These are phyloP conservation scores for Sceloporus tristichus DNA, from an alignment of 2,113 vertebrate genomes.

Conservation along the genomic window DNA sequence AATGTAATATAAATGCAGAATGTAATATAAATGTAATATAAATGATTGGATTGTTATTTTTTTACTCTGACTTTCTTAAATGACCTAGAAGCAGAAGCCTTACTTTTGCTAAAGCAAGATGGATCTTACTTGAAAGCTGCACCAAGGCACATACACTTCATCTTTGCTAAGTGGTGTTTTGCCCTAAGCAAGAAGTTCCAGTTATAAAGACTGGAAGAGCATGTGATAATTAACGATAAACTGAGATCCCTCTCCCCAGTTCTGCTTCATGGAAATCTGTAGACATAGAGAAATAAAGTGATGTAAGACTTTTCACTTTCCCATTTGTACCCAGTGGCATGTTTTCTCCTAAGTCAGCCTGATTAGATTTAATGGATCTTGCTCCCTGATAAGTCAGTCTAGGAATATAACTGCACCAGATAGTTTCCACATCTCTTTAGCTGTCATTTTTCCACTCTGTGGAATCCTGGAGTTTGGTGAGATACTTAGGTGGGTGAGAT, in stretches of 20 bases:
- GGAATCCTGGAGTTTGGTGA: too few species aligned
- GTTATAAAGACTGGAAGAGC: background rate
- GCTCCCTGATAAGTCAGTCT: too few species aligned
- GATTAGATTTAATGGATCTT: background rate
- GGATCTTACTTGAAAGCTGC: background rate
- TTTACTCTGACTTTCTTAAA: constrained; percentile 2
- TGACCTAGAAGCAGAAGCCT: background rate
- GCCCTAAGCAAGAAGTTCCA: background rate
- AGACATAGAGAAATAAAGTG: background rate
- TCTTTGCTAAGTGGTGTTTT: background rate
- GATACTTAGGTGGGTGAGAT: too few species aligned
- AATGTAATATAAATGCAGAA: constrained; percentile 13
- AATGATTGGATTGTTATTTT: background rate
- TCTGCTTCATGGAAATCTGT: too few species aligned
- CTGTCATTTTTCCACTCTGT: too few species aligned
- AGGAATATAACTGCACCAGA: too few species aligned
- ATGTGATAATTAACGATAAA: constrained; percentile 3
- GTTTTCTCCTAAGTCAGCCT: background rate
- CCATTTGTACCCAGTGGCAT: background rate
- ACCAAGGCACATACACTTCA: background rate
- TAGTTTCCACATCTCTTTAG: too few species aligned
- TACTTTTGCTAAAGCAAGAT: background rate
- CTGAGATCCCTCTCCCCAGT: background rate
- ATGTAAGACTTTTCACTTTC: background rate
- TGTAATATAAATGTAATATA: constrained; percentile 26